A percentile compares a stretch with the other conserved stretches of the same genome.
phyloP scores from a whole-genome alignment of 2,797 vertebrate species.

The Sus cebifrons region DNA sequence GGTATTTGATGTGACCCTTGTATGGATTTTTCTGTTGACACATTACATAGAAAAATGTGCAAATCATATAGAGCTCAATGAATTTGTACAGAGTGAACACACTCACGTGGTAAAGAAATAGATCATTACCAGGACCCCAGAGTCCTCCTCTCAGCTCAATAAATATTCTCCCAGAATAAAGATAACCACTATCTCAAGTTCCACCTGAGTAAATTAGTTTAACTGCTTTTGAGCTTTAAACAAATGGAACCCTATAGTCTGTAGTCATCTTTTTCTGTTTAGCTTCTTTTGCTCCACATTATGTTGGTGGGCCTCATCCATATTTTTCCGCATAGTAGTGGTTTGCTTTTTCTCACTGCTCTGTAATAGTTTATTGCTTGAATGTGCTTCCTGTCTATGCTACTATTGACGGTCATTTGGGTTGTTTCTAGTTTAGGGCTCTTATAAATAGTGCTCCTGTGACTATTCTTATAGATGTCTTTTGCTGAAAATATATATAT shows the following conservation, averaged over 20 bases:
- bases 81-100: neutral
- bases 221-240: neutral
- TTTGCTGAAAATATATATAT: conserved; percentile 51
- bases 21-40: conserved; percentile 9
- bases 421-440: neutral
- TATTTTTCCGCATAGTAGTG: neutral
- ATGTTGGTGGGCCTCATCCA: neutral
- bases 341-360: neutral
- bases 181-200: neutral
- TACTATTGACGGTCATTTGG: neutral
- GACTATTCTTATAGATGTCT: neutral
- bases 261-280: neutral
- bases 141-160: neutral
- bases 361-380: neutral
- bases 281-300: neutral
- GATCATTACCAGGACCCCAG: neutral
- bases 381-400: neutral
- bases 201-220: neutral
- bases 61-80: neutral
- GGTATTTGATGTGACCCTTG: neutral
- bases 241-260: neutral
- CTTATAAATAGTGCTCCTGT: neutral
- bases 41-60: neutral
- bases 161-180: neutral
- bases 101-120: neutral